Evolutionary conservation across 2,113 vertebrate genomes (phyloP), one percentile per base, ranked within the genome.

Genomic region (Protomyctophum bolini): DNA sequence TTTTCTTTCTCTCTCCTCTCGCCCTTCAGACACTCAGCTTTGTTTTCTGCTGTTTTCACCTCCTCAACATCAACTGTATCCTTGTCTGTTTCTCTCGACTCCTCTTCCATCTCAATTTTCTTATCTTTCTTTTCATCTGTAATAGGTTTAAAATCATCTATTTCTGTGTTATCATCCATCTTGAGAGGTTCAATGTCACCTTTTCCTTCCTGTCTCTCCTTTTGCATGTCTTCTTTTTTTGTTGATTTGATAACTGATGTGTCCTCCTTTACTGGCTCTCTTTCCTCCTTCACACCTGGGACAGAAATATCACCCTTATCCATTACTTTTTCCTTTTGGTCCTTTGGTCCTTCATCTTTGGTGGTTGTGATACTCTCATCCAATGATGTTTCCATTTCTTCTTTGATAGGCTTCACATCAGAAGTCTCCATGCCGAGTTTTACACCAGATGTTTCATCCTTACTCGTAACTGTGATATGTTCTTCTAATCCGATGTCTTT

Each of bases 301-400:
- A 69, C 29, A 6, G 68, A 48, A 49, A 9, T 41, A 10, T 59
- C 48, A 8, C 52, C 57, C 49, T 80, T 72, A 52, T 70, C 74
- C 69, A 72, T 72, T 0, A 64, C 64, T 49, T 78, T 73, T 52
- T 66, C 63, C 4, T 10, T 33, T n/a, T 80, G 57, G 7, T 72
- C 45, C 9, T 46, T 41, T 1, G 6, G 48, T 12, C 76, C 59
- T 59, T 75, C 67, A 1, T 69, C 41, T 33, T 64, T 46, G 4
- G 50, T 48, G 47, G 78, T 61, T 82, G 72, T 46, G 10, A 54
- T 54, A 45, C 67, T 8, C 10, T 75, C 73, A 0, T 70, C 66
- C 12, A 61, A 73, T 10, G 10, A 10, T 68, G 29, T 63, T 61
- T 76, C 76, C 73, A 84, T 83, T 12, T 51, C 50, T 14, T 81